Percentiles rank a stretch among this genome's conserved stretches.
These are phyloP conservation scores for Castor canadensis DNA, from an alignment of 2,113 vertebrate genomes.

Conservation along the genomic window DNA sequence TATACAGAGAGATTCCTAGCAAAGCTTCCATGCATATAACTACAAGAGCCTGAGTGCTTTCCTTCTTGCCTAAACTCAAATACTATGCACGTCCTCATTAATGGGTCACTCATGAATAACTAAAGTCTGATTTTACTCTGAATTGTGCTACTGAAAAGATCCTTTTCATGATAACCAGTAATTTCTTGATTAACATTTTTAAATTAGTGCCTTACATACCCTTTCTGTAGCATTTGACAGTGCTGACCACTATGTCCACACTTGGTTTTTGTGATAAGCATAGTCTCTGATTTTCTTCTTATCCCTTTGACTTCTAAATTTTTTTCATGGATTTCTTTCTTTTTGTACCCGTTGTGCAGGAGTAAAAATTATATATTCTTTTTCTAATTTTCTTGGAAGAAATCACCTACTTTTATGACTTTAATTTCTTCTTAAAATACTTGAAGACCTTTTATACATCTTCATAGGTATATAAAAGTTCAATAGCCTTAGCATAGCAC, in stretches of 20 bases:
- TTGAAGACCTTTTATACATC: background rate
- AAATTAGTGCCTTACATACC: background rate
- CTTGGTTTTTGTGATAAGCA: background rate
- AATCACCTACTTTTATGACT: background rate
- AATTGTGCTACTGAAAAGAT: background rate
- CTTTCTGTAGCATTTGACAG: background rate
- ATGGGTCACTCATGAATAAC: background rate
- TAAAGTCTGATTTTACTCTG: background rate
- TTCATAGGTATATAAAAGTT: background rate
- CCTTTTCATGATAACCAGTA: constrained; percentile 10
- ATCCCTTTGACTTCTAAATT: background rate
- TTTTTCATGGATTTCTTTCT: background rate
- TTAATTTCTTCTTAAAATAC: constrained; percentile 31
- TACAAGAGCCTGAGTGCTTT: background rate
- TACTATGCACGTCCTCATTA: background rate
- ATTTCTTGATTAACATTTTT: background rate
- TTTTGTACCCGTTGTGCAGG: background rate
- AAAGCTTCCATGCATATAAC: too few relatives aligned
- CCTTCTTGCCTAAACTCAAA: background rate
- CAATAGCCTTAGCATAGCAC: too few relatives aligned
- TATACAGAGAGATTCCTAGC: too few relatives aligned
- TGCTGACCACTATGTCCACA: background rate
- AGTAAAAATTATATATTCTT: background rate
- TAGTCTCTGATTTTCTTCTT: constrained; percentile 5
- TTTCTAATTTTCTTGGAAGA: background rate